Base-by-base conservation (phyloP, 1,140 invertebrate species). In the Heliconius melpomene region DNA sequence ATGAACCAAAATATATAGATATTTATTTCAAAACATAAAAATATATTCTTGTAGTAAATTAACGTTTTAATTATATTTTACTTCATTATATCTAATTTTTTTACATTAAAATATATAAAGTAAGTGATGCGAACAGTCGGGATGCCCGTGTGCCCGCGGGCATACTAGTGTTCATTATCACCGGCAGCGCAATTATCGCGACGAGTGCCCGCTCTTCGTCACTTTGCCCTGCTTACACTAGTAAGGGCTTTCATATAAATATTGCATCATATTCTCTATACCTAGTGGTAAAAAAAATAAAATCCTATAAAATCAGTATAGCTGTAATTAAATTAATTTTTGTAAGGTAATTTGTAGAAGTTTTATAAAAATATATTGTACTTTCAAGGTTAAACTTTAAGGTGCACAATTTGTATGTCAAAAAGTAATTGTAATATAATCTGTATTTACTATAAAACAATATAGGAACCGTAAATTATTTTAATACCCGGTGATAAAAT, bases 161-260 rank as follows among this genome's bases (percentile, higher is more conserved):
- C 57, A 74, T 23, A 60, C 23, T 60, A 2, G 23, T 36, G 38
- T 70, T 74, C 72, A 74, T 74, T 79, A 74, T 79, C 77, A 52
- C 54, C 52, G 72, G 23, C 77, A 73, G 54, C 72, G 72, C 77
- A 78, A 78, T 78, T 78, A 78, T 66, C 77, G 72, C 77, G 77
- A 38, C 72, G 32, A 78, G 77, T 74, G 52, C 46, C 46, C 77
- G 46, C 70, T 57, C 40, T 16, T 23, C n/a, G 72, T 74, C 29
- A 78, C 66, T 78, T 74, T 66, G 72, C 72, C 46, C 71, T 60
- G 77, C 77, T 78, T 40, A 57, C 74, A 40, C 75, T 70, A 5
- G 0, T 32, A 76, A 70, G 75, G 32, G 60, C 60, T 70, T 77
- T 26, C 66, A 71, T 50, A 71, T 77, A 77, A 77, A 77, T 70